Percentiles rank a stretch among this genome's conserved stretches.
phyloP scores from a whole-genome alignment of 2,113 vertebrate genomes.

The Motacilla alba region DNA sequence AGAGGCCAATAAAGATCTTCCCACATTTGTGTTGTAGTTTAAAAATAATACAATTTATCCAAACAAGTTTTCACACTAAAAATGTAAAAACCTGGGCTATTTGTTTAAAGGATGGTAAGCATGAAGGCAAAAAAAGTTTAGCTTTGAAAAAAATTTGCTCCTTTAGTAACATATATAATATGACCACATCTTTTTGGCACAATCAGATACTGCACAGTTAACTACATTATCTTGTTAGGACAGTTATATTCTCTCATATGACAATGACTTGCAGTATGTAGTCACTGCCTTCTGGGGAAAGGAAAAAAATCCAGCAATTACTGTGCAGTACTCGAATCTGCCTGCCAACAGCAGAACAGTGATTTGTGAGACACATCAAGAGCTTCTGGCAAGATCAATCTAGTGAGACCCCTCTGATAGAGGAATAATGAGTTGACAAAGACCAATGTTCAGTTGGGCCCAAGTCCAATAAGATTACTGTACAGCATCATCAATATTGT shows the following conservation, averaged over 20 bases:
- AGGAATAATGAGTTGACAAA: slow-evolving; percentile 83
- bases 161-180: neutral
- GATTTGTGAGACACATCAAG: slow-evolving; percentile 83
- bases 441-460: slow-evolving; percentile 79
- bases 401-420: slow-evolving; percentile 78
- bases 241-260: slow-evolving; percentile 66
- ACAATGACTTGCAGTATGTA: slow-evolving; percentile 71
- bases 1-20: neutral
- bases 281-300: slow-evolving; percentile 68
- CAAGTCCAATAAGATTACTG: slow-evolving; percentile 79
- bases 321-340: slow-evolving; percentile 74
- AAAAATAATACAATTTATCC: neutral
- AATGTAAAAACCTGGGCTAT: neutral
- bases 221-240: slow-evolving; percentile 63
- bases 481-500: slow-evolving; percentile 80
- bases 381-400: slow-evolving; percentile 81
- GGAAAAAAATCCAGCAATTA: slow-evolving; percentile 73
- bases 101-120: neutral
- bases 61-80: neutral
- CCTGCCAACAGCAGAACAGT: slow-evolving; percentile 80
- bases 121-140: neutral
- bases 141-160: slow-evolving; percentile 25
- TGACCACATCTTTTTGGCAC: slow-evolving; percentile 44
- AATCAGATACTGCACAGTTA: slow-evolving; percentile 12
- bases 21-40: neutral